Base-by-base conservation (phyloP, 2,888 invertebrate genomes). In the Seira musarum region DNA sequence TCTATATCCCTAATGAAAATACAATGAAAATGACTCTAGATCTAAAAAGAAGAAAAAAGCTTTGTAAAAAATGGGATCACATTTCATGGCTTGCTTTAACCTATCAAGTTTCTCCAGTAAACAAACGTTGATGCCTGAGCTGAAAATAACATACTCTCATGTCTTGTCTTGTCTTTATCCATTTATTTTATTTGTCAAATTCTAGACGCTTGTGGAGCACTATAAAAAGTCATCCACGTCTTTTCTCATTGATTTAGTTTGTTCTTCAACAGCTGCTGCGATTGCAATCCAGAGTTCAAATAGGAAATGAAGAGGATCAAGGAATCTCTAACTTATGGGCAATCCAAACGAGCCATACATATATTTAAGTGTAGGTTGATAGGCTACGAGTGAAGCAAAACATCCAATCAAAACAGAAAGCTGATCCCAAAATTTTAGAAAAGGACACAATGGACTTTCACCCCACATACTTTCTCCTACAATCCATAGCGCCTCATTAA, bases 41-140 rank as follows among this genome's bases (percentile, higher is more conserved):
- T 30, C 3, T 30, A n/a, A 40, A n/a, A 3, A 15, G 6, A 8
- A 49, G 17, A 49, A 49, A 49, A n/a, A 49, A 15, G 49, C 49
- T 49, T 49, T 49, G 49, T 49, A 15, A 49, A 49, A 49, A 49
- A 49, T 49, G 49, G 49, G 49, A 49, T 49, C 49, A 49, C 49
- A 49, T 49, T 49, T 49, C 49, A 49, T 3, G 49, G 15, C 49
- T 30, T 8, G 30, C 30, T 30, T 30, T 30, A 8, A 3, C 17
- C 49, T 49, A 49, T 49, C 49, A 49, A 49, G 49, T 49, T 49
- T 49, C 49, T 49, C 49, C 49, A 49, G 49, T 49, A 49, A 49
- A 49, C 49, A 49, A 49, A 49, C 15, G 49, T 13, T 8, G 49
- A 49, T n/a, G n/a, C n/a, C n/a, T n/a, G n/a, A 49, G 49, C 2